Evolutionary conservation across 2,888 invertebrate genomes (phyloP), one percentile per base, ranked within the genome.

Genomic region (Griposia aprilina): DNA sequence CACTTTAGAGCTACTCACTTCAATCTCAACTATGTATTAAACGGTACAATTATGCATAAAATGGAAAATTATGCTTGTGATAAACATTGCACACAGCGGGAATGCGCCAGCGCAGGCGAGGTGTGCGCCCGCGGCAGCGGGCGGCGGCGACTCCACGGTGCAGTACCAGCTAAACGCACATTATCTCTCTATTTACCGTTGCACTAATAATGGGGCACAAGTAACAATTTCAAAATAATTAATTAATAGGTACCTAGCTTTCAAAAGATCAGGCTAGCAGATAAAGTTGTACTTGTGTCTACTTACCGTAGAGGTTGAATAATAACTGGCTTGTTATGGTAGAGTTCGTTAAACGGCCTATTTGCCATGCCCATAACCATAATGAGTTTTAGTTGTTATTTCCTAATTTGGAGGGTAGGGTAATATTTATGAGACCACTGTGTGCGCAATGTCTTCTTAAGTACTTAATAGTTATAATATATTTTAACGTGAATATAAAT

Each of bases 151-250:
- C 69, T 72, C 60, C 15, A 78, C 86, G 74, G 84, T 90, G 91
- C 91, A 87, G 90, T 90, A 91, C 90, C 90, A 89, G 86, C 89
- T 91, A 91, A 91, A 90, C 89, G 88, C 88, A 87, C 82, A 91
- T 91, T 92, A 92, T 89, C 90, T 90, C 91, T 92, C 91, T 92
- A 93, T 94, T 92, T 91, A 92, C 93, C 91, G 92, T 92, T 91
- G 88, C 88, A 87, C 90, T 95, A 94, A 94, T 95, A 93, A 94
- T 91, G 72, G 90, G 92, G 93, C 92, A 93, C 89, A 91, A 89
- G 91, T 93, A 89, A 93, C 90, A 90, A 93, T 94, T 94, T 93
- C 91, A 93, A 94, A 92, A 90, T 86, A 92, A 93, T 82, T 94
- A 94, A 94, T 93, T 93, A 92, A 90, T 87, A n/a, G n/a, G n/a